These are phyloP conservation scores for Bradypodion ventrale DNA, from an alignment of 2,797 vertebrate species.

Conservation along the genomic window DNA sequence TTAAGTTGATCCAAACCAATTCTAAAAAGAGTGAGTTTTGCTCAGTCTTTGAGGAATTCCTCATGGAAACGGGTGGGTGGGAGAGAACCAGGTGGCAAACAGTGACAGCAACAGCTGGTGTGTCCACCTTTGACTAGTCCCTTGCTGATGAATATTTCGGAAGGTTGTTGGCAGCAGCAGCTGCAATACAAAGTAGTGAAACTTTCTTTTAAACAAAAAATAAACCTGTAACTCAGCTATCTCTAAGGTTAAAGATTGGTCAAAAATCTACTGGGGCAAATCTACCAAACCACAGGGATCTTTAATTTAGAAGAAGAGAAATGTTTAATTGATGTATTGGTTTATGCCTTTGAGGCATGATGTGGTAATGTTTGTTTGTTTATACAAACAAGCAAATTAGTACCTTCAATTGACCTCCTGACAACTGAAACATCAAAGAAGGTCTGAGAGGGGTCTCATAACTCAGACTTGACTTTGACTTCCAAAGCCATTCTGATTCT, in stretches of 20 bases:
- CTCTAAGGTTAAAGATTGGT: background rate
- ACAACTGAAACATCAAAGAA: no score
- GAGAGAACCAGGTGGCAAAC: background rate
- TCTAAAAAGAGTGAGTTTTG: background rate
- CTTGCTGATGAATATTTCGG: background rate
- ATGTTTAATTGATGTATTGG: background rate
- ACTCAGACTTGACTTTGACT: no score
- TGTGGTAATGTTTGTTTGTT: no score
- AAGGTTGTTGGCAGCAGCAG: background rate
- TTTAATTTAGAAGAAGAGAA: background rate
- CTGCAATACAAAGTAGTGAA: background rate
- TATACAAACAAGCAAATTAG: no score
- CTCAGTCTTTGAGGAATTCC: background rate
- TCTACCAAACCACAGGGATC: background rate
- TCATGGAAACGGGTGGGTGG: background rate
- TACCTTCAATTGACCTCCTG: no score
- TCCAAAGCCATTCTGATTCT: no score
- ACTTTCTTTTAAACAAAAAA: background rate
- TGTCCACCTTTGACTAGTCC: conserved; percentile 1
- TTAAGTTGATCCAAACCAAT: background rate
- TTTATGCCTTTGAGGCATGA: background rate
- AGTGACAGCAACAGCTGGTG: background rate
- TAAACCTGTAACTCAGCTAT: background rate
- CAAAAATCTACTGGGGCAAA: background rate
- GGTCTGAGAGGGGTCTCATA: no score